Conservation (phyloP, 2,113 vertebrate species). For the Piaya cayana region DNA sequence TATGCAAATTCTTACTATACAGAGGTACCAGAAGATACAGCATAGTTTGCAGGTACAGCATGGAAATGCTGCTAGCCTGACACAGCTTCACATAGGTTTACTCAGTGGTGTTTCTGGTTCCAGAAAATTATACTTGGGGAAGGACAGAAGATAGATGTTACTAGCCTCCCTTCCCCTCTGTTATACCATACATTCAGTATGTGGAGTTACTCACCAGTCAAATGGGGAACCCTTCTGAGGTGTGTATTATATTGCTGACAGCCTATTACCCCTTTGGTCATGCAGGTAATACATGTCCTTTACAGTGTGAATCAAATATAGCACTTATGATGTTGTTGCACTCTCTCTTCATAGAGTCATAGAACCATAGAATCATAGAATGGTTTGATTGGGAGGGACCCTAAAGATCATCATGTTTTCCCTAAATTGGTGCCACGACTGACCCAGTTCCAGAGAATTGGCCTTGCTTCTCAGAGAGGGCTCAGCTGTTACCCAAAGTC, state of each 20-base stretch:
- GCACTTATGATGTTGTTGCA: not conserved
- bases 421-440: not conserved
- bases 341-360: too few species aligned
- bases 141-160: not conserved
- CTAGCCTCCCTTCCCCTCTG: not conserved
- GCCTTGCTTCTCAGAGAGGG: not conserved
- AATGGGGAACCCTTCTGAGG: not conserved
- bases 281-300: not conserved
- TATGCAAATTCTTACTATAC: not conserved
- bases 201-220: not conserved
- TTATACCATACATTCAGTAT: not conserved
- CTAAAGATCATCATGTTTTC: not conserved
- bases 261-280: not conserved
- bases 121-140: not conserved
- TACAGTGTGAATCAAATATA: not conserved
- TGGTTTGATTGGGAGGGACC: too few species aligned
- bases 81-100: not conserved
- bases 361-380: too few species aligned
- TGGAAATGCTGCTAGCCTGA: not conserved
- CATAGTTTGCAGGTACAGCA: not conserved
- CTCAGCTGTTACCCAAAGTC: not conserved
- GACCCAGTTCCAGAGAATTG: not conserved
- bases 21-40: not conserved
- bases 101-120: not conserved
- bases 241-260: not conserved